A percentile compares a stretch with the other conserved stretches of the same genome.
phyloP scores from a whole-genome alignment of 2,888 invertebrate genomes.

The Habroteleia sp. region DNA sequence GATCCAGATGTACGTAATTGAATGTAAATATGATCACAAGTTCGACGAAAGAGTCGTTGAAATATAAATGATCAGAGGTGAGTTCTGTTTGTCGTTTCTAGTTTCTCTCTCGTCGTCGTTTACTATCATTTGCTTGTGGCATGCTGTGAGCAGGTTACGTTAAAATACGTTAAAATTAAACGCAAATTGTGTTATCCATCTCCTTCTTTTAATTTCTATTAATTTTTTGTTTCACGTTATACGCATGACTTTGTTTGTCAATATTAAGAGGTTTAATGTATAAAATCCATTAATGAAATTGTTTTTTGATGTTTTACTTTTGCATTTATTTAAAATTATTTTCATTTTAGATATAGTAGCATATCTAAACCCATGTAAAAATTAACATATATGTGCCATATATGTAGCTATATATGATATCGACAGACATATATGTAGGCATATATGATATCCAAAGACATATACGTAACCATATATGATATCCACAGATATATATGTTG shows the following conservation, averaged over 20 bases:
- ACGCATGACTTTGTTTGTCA: too few species aligned
- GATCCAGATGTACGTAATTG: slow-evolving; percentile 68
- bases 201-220: slow-evolving; percentile 31
- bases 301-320: too few species aligned
- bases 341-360: too few species aligned
- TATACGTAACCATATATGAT: too few species aligned
- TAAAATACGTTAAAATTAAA: slow-evolving; percentile 42
- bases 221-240: too few species aligned
- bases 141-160: slow-evolving; percentile 25
- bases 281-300: slow-evolving; percentile 7
- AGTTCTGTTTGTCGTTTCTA: slow-evolving; percentile 59
- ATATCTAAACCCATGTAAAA: too few species aligned
- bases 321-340: too few species aligned
- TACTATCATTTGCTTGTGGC: slow-evolving; percentile 39
- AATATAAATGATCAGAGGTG: slow-evolving; percentile 72
- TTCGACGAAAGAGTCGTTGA: slow-evolving; percentile 70
- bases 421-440: too few species aligned
- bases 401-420: too few species aligned
- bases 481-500: too few species aligned
- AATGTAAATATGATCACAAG: slow-evolving; percentile 75
- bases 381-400: too few species aligned
- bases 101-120: slow-evolving; percentile 32
- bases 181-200: slow-evolving; percentile 27
- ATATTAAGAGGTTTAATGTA: slow-evolving; percentile 20
- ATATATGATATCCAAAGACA: too few species aligned